Percentiles rank a stretch among this genome's conserved stretches.
Conservation (phyloP, 2,888 invertebrate genomes). For the Cactoblastis cactorum region DNA sequence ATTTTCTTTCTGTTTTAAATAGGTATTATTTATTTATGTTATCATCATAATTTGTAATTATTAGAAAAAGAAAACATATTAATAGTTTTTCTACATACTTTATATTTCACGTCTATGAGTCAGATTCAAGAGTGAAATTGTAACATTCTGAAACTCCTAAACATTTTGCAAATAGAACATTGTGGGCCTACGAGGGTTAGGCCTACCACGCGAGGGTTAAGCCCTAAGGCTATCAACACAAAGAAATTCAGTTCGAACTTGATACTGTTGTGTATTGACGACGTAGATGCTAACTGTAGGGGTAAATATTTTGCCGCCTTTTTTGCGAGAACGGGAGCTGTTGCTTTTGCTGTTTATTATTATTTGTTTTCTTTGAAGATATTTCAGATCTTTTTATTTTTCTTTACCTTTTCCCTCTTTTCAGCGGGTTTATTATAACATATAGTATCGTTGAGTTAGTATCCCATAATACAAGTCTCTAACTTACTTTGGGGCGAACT, state of each 20-base stretch:
- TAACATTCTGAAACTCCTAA: too few relatives aligned
- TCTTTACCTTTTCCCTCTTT: neutral
- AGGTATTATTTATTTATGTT: too few relatives aligned
- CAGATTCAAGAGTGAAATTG: too few relatives aligned
- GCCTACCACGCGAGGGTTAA: conserved; percentile 43
- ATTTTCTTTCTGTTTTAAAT: too few relatives aligned
- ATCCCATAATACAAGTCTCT: too few relatives aligned
- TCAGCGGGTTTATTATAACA: neutral
- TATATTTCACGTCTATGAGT: too few relatives aligned
- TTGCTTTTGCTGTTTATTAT: neutral
- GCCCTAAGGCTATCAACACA: conserved; percentile 46
- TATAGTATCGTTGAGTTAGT: neutral
- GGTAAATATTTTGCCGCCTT: neutral
- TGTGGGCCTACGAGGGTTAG: too few relatives aligned
- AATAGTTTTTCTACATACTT: too few relatives aligned
- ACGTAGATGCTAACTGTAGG: neutral
- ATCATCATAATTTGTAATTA: too few relatives aligned
- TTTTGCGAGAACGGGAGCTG: neutral
- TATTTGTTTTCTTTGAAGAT: neutral
- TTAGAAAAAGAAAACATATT: too few relatives aligned
- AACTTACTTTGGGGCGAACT: too few relatives aligned
- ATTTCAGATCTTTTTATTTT: neutral
- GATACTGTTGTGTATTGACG: neutral
- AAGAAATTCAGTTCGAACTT: conserved; percentile 3
- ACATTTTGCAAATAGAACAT: too few relatives aligned